Evolutionary conservation across 2,797 vertebrate genomes (phyloP).

Genomic region (Allobates femoralis): DNA sequence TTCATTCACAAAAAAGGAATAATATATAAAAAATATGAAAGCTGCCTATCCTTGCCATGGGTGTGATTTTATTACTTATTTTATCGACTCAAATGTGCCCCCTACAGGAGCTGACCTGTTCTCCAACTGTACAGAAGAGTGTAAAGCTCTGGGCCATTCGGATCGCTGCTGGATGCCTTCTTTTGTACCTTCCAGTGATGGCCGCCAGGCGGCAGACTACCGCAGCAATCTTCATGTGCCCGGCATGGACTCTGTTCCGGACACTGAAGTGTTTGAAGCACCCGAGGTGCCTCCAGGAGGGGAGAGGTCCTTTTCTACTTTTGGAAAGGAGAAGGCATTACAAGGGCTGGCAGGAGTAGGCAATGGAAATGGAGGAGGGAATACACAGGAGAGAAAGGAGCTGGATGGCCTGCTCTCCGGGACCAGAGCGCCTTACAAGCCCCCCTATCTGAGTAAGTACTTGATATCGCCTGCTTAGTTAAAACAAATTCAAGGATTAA

Average conservation of each 20-base stretch:
- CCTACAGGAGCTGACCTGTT: slow-evolving; percentile 91
- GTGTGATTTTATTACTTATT: not conserved
- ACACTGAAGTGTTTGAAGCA: slow-evolving; percentile 94
- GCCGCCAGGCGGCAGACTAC: slow-evolving; percentile 95
- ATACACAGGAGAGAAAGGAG: slow-evolving; percentile 94
- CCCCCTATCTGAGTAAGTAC: slow-evolving; percentile 95
- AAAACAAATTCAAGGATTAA: not conserved
- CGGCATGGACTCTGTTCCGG: slow-evolving; percentile 97
- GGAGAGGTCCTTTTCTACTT: slow-evolving; percentile 98
- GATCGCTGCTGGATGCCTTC: slow-evolving; percentile 99
- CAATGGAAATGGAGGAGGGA: slow-evolving; percentile 63
- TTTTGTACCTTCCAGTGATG: slow-evolving; percentile 89
- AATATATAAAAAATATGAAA: not conserved
- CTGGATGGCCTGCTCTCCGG: slow-evolving; percentile 92
- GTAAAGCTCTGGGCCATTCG: slow-evolving; percentile 98
- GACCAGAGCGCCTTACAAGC: slow-evolving; percentile 92
- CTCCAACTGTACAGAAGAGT: slow-evolving; percentile 99
- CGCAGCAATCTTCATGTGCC: slow-evolving; percentile 98
- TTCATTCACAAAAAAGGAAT: not conserved
- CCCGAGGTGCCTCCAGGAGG: slow-evolving; percentile 83
- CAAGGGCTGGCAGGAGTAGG: slow-evolving; percentile 75
- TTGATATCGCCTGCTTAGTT: not conserved
- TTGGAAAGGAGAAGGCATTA: slow-evolving; percentile 99
- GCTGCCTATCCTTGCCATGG: not conserved
- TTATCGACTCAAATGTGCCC: slow-evolving; percentile 5